These are phyloP conservation scores for Caenorhabditis japonica DNA, from an alignment of 2,888 invertebrate genomes.

Conservation along the genomic window DNA sequence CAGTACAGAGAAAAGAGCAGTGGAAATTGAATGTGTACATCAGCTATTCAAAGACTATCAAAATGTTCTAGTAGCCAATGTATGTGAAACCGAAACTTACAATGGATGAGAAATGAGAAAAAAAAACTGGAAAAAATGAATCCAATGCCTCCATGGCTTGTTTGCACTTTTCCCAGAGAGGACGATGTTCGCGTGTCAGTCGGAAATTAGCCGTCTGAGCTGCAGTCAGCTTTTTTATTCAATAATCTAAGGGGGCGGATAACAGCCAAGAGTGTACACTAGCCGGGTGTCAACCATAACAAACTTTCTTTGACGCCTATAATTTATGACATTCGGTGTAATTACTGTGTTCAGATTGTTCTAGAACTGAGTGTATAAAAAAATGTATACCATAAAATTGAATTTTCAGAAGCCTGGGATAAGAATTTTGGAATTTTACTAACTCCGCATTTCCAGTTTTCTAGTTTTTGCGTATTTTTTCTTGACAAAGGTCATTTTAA, in stretches of 20 bases:
- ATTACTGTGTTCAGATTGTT: not conserved
- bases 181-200: constrained; percentile 47
- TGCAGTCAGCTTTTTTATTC: constrained; percentile 21
- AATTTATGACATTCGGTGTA: constrained; percentile 12
- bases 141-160: constrained; percentile 18
- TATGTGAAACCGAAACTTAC: not conserved
- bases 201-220: constrained; percentile 30
- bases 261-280: constrained; percentile 1
- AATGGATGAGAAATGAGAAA: not conserved
- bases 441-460: too few relatives aligned
- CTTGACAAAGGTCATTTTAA: constrained; percentile 40
- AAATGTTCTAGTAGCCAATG: constrained; percentile 7
- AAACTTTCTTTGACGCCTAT: not conserved
- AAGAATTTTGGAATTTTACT: too few relatives aligned
- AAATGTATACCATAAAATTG: too few relatives aligned
- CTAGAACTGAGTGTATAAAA: too few relatives aligned
- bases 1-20: not conserved
- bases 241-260: constrained; percentile 20
- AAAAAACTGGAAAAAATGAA: constrained; percentile 3
- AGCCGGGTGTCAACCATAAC: not conserved
- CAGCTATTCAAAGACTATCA: constrained; percentile 24
- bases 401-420: too few relatives aligned
- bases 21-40: too few relatives aligned
- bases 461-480: not conserved
- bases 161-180: constrained; percentile 22